phyloP scores from a whole-genome alignment of 2,113 vertebrate genomes.

The Erythrocercus mccallii region DNA sequence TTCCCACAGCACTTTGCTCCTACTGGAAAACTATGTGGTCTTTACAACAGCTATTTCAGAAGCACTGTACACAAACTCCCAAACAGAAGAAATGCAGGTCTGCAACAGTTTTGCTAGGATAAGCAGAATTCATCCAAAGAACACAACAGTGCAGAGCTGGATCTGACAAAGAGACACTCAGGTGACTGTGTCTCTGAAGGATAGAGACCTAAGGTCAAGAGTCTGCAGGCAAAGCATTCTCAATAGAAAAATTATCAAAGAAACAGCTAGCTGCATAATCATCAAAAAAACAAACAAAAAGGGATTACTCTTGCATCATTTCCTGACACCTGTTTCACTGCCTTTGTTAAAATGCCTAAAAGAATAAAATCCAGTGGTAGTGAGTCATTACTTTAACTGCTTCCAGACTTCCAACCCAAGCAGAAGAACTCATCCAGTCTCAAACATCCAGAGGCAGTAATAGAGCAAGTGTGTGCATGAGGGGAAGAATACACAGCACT shows the following conservation, averaged over 20 bases:
- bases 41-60: neutral
- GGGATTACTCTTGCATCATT: neutral
- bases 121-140: neutral
- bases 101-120: neutral
- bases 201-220: neutral
- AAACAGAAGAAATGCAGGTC: neutral
- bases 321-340: slow-evolving; percentile 10
- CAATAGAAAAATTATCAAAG: neutral
- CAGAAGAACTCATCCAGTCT: neutral
- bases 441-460: neutral
- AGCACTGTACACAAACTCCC: neutral
- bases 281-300: neutral
- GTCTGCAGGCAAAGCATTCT: neutral
- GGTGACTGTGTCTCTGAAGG: neutral
- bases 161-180: neutral
- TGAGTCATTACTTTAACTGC: neutral
- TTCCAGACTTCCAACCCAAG: neutral
- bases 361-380: neutral
- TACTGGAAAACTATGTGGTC: neutral
- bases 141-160: neutral
- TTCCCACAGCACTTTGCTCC: neutral
- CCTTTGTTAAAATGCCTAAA: neutral
- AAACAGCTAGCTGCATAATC: neutral
- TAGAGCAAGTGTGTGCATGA: neutral
- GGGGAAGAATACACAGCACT: neutral